Evolutionary conservation across 2,888 invertebrate genomes (phyloP), one percentile per base, ranked within the genome.

Genomic region (Odiellus spinosus): DNA sequence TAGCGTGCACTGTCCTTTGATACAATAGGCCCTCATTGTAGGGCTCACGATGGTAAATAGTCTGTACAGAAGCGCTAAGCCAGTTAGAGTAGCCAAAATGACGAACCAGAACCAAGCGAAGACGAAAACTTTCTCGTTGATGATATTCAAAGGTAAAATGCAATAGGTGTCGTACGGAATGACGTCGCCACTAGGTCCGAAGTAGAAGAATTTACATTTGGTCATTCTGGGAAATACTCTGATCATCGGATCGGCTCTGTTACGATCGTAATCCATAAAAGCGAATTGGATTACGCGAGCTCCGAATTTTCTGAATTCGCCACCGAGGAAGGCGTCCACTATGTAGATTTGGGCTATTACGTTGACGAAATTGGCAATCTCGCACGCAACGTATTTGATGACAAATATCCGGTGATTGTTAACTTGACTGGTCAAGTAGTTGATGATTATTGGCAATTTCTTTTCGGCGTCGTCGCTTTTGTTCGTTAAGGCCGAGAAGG

Each of bases 51-150:
- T 33, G 1, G 44, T 43, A 8, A 49, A 45, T 11, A 50, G 18
- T 8, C 59, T 50, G 45, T 52, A 57, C 6, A 58, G 3, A 12
- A 58, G 42, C 36, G 50, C 52, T 11, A 55, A 33, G 2, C 49
- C 52, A 10, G 54, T 48, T 17, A 56, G 15, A 4, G 47, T 17
- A 1, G 50, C 40, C 20, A 58, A 44, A 11, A 54, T 38, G n/a
- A 56, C 36, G 34, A 58, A 55, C 88, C 88, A 88, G 69, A 76
- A 82, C 88, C 88, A 88, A 52, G 88, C 70, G 73, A 88, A 85
- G 60, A 88, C 84, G 71, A 82, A 88, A 60, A 88, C 87, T 69
- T 88, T 88, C 67, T 88, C 88, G 67, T 88, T 88, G 50, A 88
- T 74, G 58, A 88, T 86, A 64, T 88, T 88, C 56, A 87, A 70